These are phyloP conservation scores for Danio rerio DNA, from an alignment of 2,113 vertebrate species.

Conservation along the genomic window DNA sequence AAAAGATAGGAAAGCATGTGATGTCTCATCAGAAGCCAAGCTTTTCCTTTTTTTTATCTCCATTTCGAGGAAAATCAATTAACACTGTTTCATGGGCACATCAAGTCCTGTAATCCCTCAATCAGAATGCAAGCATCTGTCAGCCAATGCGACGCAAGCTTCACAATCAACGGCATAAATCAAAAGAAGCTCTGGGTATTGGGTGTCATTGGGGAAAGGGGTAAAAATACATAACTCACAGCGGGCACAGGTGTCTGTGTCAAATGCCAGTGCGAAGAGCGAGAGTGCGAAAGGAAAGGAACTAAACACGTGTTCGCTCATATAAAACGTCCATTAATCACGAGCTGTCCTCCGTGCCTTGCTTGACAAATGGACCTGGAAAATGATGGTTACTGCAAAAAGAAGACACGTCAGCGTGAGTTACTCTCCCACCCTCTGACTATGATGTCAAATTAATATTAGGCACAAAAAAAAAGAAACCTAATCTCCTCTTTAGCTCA, in stretches of 20 bases:
- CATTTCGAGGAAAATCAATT: slow-evolving; percentile 33
- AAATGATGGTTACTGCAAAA: slow-evolving; percentile 68
- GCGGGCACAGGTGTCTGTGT: slow-evolving; percentile 62
- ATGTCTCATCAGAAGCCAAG: slow-evolving; percentile 24
- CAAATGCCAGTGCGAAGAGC: slow-evolving; percentile 44
- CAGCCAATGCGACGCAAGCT: slow-evolving; percentile 59
- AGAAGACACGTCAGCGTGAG: slow-evolving; percentile 59
- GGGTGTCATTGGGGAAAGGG: slow-evolving; percentile 61
- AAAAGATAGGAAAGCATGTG: slow-evolving; percentile 12
- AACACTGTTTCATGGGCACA: slow-evolving; percentile 18
- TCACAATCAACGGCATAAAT: slow-evolving; percentile 60
- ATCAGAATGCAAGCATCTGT: slow-evolving; percentile 49
- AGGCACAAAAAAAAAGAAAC: slow-evolving; percentile 43
- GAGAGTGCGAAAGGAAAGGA: slow-evolving; percentile 46
- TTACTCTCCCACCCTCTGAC: slow-evolving; percentile 29
- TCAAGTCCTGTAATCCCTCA: slow-evolving; percentile 33
- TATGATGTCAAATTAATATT: slow-evolving; percentile 63
- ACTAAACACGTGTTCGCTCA: slow-evolving; percentile 57
- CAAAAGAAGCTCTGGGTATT: slow-evolving; percentile 59
- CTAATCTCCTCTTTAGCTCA: slow-evolving; percentile 41
- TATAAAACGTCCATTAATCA: slow-evolving; percentile 71
- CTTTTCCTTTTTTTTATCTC: slow-evolving; percentile 28
- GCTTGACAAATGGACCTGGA: slow-evolving; percentile 71
- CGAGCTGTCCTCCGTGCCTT: slow-evolving; percentile 57
- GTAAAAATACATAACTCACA: slow-evolving; percentile 65